phyloP scores from a whole-genome alignment of 2,113 vertebrate genomes.

The Coryphaenoides rupestris region DNA sequence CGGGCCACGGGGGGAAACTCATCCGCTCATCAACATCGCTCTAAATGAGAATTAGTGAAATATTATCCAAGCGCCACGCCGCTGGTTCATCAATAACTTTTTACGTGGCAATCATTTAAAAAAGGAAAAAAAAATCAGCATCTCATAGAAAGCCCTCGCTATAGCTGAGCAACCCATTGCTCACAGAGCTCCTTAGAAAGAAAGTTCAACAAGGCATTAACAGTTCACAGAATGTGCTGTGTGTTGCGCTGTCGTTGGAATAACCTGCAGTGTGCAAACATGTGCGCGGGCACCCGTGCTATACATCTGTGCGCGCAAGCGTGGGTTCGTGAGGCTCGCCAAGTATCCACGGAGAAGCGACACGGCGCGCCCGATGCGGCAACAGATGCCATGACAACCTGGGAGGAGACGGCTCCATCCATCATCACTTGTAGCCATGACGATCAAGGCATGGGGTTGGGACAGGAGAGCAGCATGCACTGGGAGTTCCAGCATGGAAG shows the following conservation, averaged over 20 bases:
- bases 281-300: neutral
- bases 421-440: slow-evolving; percentile 59
- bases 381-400: slow-evolving; percentile 66
- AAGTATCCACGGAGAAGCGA: slow-evolving; percentile 28
- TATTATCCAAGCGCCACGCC: neutral
- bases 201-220: no score
- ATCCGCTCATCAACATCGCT: slow-evolving; percentile 3
- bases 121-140: neutral
- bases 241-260: no score
- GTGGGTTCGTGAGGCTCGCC: neutral
- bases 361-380: slow-evolving; percentile 41
- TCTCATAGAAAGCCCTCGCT: no score
- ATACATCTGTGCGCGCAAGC: slow-evolving; percentile 18
- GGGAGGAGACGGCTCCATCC: slow-evolving; percentile 63
- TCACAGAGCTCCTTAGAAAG: no score
- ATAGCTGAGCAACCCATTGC: no score
- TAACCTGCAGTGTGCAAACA: no score
- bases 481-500: slow-evolving; percentile 39
- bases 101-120: neutral
- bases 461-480: slow-evolving; percentile 38
- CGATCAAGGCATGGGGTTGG: slow-evolving; percentile 57
- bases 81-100: slow-evolving; percentile 7
- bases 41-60: slow-evolving; percentile 15
- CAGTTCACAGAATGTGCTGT: no score
- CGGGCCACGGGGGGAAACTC: neutral